phyloP scores from a whole-genome alignment of 2,113 vertebrate genomes.

The Pycnonotus jocosus region DNA sequence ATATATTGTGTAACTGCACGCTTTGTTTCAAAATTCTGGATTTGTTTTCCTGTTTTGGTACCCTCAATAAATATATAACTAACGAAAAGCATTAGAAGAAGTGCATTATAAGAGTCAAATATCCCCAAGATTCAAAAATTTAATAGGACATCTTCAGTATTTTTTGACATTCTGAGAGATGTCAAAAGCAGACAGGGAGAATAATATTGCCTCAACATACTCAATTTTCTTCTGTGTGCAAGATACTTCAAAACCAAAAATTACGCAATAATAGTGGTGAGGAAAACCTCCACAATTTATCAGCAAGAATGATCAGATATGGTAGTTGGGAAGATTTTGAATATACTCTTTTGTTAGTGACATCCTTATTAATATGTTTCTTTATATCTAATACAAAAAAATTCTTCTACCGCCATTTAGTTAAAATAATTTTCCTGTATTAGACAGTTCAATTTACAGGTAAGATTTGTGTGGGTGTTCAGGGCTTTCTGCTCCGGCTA shows the following conservation, averaged over 20 bases:
- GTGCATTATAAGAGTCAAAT: background rate
- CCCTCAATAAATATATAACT: background rate
- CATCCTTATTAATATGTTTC: background rate
- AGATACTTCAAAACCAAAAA: background rate
- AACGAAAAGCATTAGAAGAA: background rate
- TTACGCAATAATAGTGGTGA: background rate
- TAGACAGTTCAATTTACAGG: background rate
- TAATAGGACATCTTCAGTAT: background rate
- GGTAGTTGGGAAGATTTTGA: background rate
- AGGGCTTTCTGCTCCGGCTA: no score
- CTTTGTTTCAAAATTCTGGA: background rate
- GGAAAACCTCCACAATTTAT: background rate
- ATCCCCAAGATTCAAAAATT: background rate
- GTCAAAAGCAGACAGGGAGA: background rate
- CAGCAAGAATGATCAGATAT: background rate
- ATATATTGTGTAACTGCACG: background rate
- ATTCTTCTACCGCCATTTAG: background rate
- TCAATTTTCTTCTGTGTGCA: background rate
- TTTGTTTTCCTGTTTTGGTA: background rate
- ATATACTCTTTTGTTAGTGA: background rate
- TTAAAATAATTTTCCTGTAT: background rate
- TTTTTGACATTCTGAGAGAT: background rate
- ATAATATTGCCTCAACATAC: background rate
- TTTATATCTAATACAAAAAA: background rate
- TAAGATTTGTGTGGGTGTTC: no score